Conservation (phyloP, 2,797 vertebrate genomes). For the Gymnoscopelus braueri region DNA sequence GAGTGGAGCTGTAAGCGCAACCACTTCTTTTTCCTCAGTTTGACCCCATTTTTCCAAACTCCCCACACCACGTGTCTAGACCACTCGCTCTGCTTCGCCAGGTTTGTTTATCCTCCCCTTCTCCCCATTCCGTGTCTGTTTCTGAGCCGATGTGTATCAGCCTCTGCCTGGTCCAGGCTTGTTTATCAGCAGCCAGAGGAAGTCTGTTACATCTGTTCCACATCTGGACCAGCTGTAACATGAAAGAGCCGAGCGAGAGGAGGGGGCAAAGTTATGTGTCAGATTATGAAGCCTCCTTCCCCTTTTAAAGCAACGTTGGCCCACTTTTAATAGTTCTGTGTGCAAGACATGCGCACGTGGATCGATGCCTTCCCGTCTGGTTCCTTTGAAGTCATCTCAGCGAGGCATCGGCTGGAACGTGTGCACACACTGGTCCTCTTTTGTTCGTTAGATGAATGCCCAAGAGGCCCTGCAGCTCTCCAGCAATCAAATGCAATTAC, state of each 20-base stretch:
- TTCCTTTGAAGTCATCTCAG: constrained; percentile 17
- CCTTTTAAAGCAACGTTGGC: constrained; percentile 48
- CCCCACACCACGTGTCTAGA: constrained; percentile 38
- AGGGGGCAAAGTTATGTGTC: constrained; percentile 53
- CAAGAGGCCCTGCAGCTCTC: not conserved
- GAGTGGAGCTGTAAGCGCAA: constrained; percentile 37
- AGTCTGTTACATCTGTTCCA: constrained; percentile 77
- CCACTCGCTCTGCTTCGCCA: constrained; percentile 20
- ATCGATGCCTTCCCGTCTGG: constrained; percentile 26
- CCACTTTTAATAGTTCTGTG: constrained; percentile 25
- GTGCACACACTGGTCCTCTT: constrained; percentile 17
- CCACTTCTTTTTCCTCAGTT: constrained; percentile 35
- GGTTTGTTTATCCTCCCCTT: constrained; percentile 46
- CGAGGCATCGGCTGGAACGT: constrained; percentile 16
- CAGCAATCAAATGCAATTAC: constrained; percentile 39
- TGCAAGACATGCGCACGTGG: constrained; percentile 38
- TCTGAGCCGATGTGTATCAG: constrained; percentile 51
- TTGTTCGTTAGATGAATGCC: constrained; percentile 15
- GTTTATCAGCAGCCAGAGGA: constrained; percentile 67
- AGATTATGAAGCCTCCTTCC: constrained; percentile 50
- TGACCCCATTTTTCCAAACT: constrained; percentile 55
- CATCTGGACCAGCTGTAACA: constrained; percentile 77
- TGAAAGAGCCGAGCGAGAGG: constrained; percentile 58
- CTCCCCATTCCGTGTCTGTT: constrained; percentile 36
- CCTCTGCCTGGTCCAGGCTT: constrained; percentile 36